These are phyloP conservation scores for Drosophila cracens DNA, from an alignment of 2,888 invertebrate genomes.

Conservation along the genomic window DNA sequence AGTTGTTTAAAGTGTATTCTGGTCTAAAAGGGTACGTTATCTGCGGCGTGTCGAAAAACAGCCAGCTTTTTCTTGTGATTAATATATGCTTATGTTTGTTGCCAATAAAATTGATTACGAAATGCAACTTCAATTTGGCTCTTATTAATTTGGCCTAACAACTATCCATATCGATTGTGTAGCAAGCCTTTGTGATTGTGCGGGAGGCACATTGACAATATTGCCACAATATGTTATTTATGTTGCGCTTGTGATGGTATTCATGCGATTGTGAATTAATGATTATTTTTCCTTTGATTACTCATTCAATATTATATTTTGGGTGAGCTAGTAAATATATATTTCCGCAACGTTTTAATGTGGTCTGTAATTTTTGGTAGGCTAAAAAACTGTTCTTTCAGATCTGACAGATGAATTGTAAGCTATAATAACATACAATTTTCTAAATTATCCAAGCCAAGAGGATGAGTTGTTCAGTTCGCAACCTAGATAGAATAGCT, in stretches of 20 bases:
- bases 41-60: not conserved
- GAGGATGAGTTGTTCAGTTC: not conserved
- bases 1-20: not conserved
- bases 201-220: not conserved
- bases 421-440: not conserved
- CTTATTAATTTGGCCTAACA: conserved; percentile 57
- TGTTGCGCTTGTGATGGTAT: not conserved
- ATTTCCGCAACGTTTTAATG: not conserved
- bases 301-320: not conserved
- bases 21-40: not conserved
- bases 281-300: not conserved
- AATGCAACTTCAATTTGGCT: conserved; percentile 35
- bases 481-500: conserved; percentile 7
- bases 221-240: conserved; percentile 9
- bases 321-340: not conserved
- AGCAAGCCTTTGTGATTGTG: conserved; percentile 1
- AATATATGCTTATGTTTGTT: not conserved
- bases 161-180: conserved; percentile 27
- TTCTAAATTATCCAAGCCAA: not conserved
- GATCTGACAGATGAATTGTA: too few relatives aligned
- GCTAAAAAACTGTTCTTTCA: not conserved
- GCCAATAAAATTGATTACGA: conserved; percentile 26
- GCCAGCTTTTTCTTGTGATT: not conserved
- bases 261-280: not conserved
- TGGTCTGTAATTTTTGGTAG: not conserved